Conservation (phyloP, 2,113 vertebrate genomes). For the Hippoglossus stenolepis region DNA sequence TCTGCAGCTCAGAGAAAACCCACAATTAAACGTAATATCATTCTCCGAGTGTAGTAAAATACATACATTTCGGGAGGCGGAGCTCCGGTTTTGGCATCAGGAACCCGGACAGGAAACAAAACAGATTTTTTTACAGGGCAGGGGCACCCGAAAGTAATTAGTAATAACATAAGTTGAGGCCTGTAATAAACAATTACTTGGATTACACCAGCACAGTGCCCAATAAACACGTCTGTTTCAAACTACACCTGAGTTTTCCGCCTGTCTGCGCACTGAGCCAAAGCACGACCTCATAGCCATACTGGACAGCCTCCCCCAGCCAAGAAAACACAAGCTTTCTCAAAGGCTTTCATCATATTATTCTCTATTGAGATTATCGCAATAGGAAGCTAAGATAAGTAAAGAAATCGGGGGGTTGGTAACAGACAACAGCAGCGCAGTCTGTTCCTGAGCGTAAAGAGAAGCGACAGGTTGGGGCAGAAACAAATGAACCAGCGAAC, state of each 20-base stretch:
- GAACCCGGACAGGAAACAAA: conserved; percentile 74
- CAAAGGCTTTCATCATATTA: conserved; percentile 20
- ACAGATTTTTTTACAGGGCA: conserved; percentile 67
- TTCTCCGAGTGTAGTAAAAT: conserved; percentile 61
- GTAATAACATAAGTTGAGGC: conserved; percentile 58
- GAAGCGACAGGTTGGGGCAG: conserved; percentile 19
- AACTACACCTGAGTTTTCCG: conserved; percentile 73
- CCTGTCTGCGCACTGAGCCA: conserved; percentile 24
- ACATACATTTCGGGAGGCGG: conserved; percentile 49
- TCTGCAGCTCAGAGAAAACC: conserved; percentile 52
- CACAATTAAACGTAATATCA: conserved; percentile 69
- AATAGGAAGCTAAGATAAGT: neutral
- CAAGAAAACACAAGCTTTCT: conserved; percentile 23
- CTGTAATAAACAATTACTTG: conserved; percentile 77
- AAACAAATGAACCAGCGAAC: conserved; percentile 15
- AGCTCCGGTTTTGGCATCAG: conserved; percentile 54
- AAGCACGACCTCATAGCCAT: conserved; percentile 61
- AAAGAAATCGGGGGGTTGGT: neutral
- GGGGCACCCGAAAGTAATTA: conserved; percentile 72
- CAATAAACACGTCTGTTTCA: conserved; percentile 69
- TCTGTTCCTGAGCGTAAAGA: conserved; percentile 4
- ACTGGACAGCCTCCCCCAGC: conserved; percentile 47
- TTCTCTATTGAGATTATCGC: conserved; percentile 13
- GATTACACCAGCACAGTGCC: conserved; percentile 69
- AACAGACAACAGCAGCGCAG: neutral